Evolutionary conservation across 2,113 vertebrate genomes (phyloP).

Genomic region (Epinephelus moara): DNA sequence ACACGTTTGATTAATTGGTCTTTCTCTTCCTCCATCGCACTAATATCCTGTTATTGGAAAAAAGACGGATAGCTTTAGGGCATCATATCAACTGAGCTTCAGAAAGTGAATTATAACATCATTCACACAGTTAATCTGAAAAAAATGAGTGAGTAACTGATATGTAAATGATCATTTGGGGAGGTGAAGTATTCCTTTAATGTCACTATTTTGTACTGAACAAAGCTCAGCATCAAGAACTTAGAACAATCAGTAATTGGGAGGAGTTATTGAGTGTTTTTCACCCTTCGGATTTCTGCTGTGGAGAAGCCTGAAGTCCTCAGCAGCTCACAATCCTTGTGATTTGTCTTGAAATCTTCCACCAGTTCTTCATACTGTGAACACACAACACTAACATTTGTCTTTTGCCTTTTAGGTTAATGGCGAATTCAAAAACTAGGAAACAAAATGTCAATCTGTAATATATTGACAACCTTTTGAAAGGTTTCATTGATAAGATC

Average conservation of each 20-base stretch:
- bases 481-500: conserved; percentile 91
- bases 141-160: neutral
- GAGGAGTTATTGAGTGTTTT: neutral
- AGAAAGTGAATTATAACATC: neutral
- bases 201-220: neutral
- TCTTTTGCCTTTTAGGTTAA: neutral
- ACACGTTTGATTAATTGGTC: conserved; percentile 96
- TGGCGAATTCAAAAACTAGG: neutral
- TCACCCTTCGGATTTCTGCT: conserved; percentile 96
- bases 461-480: conserved; percentile 88
- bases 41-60: conserved; percentile 89
- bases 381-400: conserved; percentile 16
- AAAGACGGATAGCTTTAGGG: neutral
- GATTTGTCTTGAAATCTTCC: conserved; percentile 94
- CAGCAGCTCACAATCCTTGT: conserved; percentile 96
- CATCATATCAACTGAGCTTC: neutral
- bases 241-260: neutral
- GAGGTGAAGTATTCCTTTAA: no score
- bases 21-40: conserved; percentile 98
- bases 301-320: conserved; percentile 95
- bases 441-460: neutral
- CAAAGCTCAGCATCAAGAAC: neutral
- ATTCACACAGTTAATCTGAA: neutral
- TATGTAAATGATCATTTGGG: no score
- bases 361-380: conserved; percentile 96